Evolutionary conservation across 2,797 vertebrate genomes (phyloP).

Genomic region (Sebastes trivittatus): DNA sequence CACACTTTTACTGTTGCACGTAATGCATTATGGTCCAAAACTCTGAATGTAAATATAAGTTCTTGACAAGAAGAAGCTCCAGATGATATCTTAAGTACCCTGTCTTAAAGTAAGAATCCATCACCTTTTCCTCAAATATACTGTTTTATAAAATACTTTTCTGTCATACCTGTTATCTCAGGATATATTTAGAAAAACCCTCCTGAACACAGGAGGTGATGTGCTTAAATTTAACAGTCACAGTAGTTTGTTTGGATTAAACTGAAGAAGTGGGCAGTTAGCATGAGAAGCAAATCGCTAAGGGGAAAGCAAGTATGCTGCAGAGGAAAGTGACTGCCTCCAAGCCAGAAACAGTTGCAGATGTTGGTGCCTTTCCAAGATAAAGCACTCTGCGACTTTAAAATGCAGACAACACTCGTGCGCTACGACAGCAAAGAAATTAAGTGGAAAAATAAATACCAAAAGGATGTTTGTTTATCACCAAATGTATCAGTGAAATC

Average conservation of each 20-base stretch:
- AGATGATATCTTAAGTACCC: not conserved
- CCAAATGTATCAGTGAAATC: conserved; percentile 6
- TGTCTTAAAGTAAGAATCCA: not conserved
- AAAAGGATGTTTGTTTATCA: conserved; percentile 17
- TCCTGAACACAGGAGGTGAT: not conserved
- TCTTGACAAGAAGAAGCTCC: not conserved
- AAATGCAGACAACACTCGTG: conserved; percentile 6
- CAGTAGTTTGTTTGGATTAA: conserved; percentile 5
- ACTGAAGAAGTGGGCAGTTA: conserved; percentile 8
- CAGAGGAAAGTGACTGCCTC: conserved; percentile 12
- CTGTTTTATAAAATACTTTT: not conserved
- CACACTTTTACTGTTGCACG: not conserved
- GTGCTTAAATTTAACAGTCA: not conserved
- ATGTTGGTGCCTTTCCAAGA: conserved; percentile 24
- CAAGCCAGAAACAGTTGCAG: conserved; percentile 16
- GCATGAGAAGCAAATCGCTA: not conserved
- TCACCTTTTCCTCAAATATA: not conserved
- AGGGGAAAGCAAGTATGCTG: conserved; percentile 1
- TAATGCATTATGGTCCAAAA: not conserved
- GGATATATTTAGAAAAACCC: not conserved
- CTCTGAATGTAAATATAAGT: not conserved
- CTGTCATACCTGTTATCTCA: not conserved
- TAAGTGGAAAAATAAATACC: conserved; percentile 3
- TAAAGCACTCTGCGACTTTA: not conserved
- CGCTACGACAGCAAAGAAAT: not conserved